Conservation (phyloP, 2,113 vertebrate genomes). For the Lepisosteus osseus region DNA sequence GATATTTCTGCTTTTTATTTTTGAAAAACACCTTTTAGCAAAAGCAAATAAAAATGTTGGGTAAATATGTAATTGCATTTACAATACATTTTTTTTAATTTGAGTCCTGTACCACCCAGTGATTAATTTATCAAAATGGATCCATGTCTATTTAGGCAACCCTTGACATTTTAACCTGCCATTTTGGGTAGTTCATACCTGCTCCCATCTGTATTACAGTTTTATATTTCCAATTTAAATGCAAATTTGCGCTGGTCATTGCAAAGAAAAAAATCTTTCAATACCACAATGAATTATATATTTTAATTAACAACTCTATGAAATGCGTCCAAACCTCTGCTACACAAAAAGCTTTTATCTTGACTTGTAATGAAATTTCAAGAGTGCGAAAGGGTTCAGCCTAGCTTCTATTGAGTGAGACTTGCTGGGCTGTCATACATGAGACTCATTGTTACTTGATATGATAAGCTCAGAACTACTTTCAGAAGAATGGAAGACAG, state of each 20-base stretch:
- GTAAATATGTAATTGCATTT: no score
- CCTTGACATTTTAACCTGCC: constrained; percentile 13
- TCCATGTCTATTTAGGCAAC: background rate
- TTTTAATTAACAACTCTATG: constrained; percentile 65
- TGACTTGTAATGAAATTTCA: constrained; percentile 31
- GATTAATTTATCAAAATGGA: background rate
- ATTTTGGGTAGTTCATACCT: constrained; percentile 24
- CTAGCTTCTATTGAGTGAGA: constrained; percentile 40
- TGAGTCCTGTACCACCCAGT: background rate
- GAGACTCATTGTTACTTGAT: constrained; percentile 54
- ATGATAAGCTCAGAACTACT: constrained; percentile 54
- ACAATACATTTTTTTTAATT: background rate
- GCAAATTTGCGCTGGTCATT: constrained; percentile 38
- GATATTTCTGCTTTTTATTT: background rate
- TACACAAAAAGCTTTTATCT: constrained; percentile 39
- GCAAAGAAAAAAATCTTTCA: constrained; percentile 53
- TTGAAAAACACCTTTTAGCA: no score
- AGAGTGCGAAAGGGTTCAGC: constrained; percentile 37
- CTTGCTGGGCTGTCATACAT: constrained; percentile 61
- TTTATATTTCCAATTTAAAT: constrained; percentile 47
- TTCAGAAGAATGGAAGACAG: constrained; percentile 29
- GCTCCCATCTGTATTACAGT: constrained; percentile 20
- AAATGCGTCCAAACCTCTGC: constrained; percentile 53
- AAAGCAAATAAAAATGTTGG: no score
- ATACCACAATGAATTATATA: constrained; percentile 65